These are phyloP conservation scores for Brachymystax lenok DNA, from an alignment of 2,797 vertebrate genomes.

Conservation along the genomic window DNA sequence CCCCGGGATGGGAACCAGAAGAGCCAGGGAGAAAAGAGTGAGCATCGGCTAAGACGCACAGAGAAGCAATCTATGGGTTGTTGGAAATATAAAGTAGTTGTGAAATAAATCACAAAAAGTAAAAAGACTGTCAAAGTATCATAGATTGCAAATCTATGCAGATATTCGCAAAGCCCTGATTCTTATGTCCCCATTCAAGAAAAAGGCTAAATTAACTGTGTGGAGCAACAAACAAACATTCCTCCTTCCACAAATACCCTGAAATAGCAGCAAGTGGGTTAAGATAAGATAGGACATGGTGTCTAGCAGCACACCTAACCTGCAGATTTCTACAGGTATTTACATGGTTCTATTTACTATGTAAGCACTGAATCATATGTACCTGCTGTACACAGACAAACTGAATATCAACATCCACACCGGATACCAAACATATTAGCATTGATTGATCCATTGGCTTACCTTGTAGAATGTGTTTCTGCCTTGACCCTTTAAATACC, in stretches of 20 bases:
- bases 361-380: not conserved
- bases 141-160: no score
- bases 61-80: slow-evolving; percentile 61
- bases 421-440: not conserved
- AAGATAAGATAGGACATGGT: no score
- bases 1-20: slow-evolving; percentile 46
- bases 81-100: not conserved
- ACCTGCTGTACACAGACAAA: not conserved
- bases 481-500: slow-evolving; percentile 60
- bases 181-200: not conserved
- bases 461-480: slow-evolving; percentile 53
- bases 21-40: slow-evolving; percentile 49
- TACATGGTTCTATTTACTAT: not conserved
- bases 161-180: no score
- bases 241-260: no score
- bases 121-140: no score
- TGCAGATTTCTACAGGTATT: not conserved
- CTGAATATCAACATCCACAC: not conserved
- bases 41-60: slow-evolving; percentile 41
- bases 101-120: not conserved
- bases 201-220: not conserved
- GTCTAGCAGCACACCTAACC: no score
- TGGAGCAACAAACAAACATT: not conserved
- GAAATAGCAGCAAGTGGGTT: no score
- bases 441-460: slow-evolving; percentile 23